Percentiles rank a stretch among this genome's conserved stretches.
Evolutionary conservation across 1,140 invertebrate genomes (phyloP).

Genomic region (Saccostrea cuccullata): DNA sequence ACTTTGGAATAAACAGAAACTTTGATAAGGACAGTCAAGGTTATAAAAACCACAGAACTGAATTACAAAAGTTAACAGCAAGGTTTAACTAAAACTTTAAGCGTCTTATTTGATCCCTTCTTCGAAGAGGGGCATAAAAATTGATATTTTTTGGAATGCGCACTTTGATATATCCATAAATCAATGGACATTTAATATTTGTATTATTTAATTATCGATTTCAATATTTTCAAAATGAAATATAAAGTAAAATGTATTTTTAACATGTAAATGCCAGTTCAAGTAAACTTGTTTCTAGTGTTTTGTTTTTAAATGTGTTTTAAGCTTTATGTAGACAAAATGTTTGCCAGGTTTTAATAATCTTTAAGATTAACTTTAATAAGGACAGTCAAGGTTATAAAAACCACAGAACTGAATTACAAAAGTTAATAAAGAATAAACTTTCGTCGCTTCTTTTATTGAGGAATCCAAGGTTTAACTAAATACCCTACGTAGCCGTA

Average conservation of each 20-base stretch:
- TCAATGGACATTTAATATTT: no score
- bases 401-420: neutral
- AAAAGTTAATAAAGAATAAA: conserved; percentile 18
- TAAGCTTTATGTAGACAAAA: neutral
- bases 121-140: no score
- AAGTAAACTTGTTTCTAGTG: neutral
- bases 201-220: neutral
- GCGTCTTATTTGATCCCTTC: no score
- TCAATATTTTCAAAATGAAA: no score
- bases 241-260: no score
- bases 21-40: neutral
- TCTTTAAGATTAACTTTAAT: neutral
- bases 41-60: neutral
- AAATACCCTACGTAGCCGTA: neutral
- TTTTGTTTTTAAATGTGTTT: neutral
- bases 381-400: neutral
- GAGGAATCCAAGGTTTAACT: neutral
- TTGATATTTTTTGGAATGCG: no score
- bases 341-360: neutral
- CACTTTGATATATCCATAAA: no score
- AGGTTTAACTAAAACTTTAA: neutral
- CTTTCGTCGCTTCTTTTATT: neutral
- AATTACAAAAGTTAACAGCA: conserved; percentile 1
- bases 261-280: neutral
- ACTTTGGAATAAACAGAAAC: no score